Percentiles rank a stretch among this genome's conserved stretches.
Evolutionary conservation across 2,797 vertebrate genomes (phyloP).

Genomic region (Cottoperca gobio): DNA sequence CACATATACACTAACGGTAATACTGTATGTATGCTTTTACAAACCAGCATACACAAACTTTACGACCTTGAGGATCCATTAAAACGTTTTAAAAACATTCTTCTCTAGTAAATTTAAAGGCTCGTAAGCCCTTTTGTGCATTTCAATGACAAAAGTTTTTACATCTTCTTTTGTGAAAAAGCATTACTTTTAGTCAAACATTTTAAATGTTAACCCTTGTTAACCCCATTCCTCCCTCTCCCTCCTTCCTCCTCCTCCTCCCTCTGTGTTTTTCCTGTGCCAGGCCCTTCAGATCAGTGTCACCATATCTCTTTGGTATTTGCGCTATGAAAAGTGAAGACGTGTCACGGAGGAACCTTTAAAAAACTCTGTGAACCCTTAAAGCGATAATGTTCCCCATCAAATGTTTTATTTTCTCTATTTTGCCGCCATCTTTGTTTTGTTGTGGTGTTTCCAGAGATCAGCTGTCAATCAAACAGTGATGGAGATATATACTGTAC

Average conservation of each 20-base stretch:
- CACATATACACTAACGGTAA: neutral
- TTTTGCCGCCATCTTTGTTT: neutral
- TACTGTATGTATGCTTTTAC: neutral
- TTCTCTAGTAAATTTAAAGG: neutral
- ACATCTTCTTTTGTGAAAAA: neutral
- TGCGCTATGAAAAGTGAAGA: constrained; percentile 46
- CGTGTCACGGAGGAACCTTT: constrained; percentile 17
- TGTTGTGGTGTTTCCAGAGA: too few relatives aligned
- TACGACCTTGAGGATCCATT: neutral
- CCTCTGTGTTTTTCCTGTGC: constrained; percentile 36
- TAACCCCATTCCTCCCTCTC: too few relatives aligned
- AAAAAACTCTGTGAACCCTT: constrained; percentile 32
- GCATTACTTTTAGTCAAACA: neutral
- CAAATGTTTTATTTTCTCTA: neutral
- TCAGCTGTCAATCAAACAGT: neutral
- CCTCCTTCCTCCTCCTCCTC: neutral
- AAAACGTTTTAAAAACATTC: neutral
- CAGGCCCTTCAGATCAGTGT: constrained; percentile 39
- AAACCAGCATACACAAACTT: constrained; percentile 4
- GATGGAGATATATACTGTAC: too few relatives aligned
- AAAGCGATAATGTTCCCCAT: constrained; percentile 9
- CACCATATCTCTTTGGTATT: constrained; percentile 58
- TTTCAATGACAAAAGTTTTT: too few relatives aligned
- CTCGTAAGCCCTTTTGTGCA: neutral
- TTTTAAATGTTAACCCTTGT: too few relatives aligned